These are phyloP conservation scores for Loripinus fragilis DNA, from an alignment of 2,888 invertebrate genomes.

Conservation along the genomic window DNA sequence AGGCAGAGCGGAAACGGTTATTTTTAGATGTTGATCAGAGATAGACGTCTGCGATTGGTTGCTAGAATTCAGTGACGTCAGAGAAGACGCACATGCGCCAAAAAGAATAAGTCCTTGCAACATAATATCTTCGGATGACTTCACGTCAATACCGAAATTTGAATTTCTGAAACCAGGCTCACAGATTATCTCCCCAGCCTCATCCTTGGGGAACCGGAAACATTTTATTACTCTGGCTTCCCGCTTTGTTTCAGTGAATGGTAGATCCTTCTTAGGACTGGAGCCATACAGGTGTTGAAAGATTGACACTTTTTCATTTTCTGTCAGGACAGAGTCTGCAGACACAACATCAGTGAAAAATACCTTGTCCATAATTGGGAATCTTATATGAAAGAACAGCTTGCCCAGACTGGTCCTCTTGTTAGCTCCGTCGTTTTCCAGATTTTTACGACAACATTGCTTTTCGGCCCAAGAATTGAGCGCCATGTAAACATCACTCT, in stretches of 20 bases:
- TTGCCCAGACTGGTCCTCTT: slow-evolving; percentile 61
- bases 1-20: slow-evolving; percentile 40
- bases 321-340: slow-evolving; percentile 85
- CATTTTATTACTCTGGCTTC: slow-evolving; percentile 56
- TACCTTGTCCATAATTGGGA: slow-evolving; percentile 79
- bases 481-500: slow-evolving; percentile 65
- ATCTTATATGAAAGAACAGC: slow-evolving; percentile 63
- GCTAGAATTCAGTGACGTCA: slow-evolving; percentile 39
- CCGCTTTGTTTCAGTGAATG: slow-evolving; percentile 49
- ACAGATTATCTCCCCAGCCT: slow-evolving; percentile 46
- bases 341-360: slow-evolving; percentile 87
- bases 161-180: slow-evolving; percentile 61
- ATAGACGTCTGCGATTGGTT: slow-evolving; percentile 30
- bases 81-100: slow-evolving; percentile 53
- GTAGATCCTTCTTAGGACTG: slow-evolving; percentile 42
- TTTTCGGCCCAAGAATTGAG: slow-evolving; percentile 64
- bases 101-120: slow-evolving; percentile 56
- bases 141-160: slow-evolving; percentile 59
- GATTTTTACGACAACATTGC: slow-evolving; percentile 60
- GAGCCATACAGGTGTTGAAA: slow-evolving; percentile 60
- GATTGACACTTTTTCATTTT: slow-evolving; percentile 47
- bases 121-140: slow-evolving; percentile 56
- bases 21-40: slow-evolving; percentile 45
- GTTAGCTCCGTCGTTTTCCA: slow-evolving; percentile 51
- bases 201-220: slow-evolving; percentile 52